Evolutionary conservation across 92 coral and sea anemone genomes (phyloP), one percentile per base, ranked within the genome.

Genomic region (Isaurus tuberculatus): DNA sequence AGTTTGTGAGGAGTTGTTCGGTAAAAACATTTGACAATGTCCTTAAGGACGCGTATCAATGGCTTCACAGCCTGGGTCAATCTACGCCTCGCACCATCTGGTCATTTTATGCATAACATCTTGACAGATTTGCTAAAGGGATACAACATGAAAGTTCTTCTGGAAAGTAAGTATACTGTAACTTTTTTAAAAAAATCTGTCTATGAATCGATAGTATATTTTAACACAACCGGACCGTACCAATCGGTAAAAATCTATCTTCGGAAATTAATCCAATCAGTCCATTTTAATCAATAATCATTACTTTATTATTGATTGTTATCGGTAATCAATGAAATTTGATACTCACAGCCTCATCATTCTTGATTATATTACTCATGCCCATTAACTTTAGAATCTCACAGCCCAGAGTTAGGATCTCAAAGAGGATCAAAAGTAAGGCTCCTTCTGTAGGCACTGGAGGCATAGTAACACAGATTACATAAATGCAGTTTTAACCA

Each of bases 51-150:
- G 30, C 95, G 99, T 20, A 97, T 97, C 63, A 97, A 97, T 72
- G 99, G 99, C n/a, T 97, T 97, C 67, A 97, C 99, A 16, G 99
- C 99, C 26, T 97, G 99, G 99, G 96, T 97, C 28, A 97, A 97
- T 67, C 79, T 97, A 25, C 94, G 99, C 2, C 86, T 97, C 70
- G 87, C 97, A 10, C 97, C 97, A 15, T 86, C 97, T 5, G 99
- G 99, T 13, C 89, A 94, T 84, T 91, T 97, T 53, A 89, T 91
- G 97, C 98, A 90, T 81, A 97, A 97, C 61, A 91, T 97, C 31
- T 66, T 97, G 72, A 93, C 94, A 4, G 99, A 97, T 70, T 65
- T 97, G 63, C 86, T 97, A 73, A 97, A 94, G 66, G 99, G 99
- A 17, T 94, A 97, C 85, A 97, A 94, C 90, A 97, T 97, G 99